These are phyloP conservation scores for Bujurquina vittata DNA, from an alignment of 2,113 vertebrate genomes.

Conservation along the genomic window DNA sequence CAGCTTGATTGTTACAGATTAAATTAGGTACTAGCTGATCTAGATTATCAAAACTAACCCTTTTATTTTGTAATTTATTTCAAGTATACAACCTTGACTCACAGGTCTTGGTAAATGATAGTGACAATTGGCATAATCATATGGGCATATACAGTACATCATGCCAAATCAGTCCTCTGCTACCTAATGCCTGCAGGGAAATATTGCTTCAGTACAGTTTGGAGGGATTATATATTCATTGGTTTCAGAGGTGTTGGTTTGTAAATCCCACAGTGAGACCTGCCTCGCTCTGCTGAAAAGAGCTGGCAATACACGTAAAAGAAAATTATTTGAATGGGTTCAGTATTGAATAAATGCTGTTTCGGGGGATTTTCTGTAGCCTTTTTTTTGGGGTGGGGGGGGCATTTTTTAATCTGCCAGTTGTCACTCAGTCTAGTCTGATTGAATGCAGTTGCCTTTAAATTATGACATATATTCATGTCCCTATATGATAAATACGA, in stretches of 20 bases:
- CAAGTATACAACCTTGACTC: not conserved
- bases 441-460: not conserved
- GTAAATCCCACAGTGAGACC: conserved; percentile 10
- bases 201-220: not conserved
- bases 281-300: conserved; percentile 3
- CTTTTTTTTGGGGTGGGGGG: no score
- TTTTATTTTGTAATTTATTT: not conserved
- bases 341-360: not conserved
- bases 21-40: not conserved
- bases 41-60: not conserved
- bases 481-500: not conserved
- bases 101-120: not conserved
- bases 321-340: conserved; percentile 9
- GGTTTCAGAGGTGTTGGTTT: conserved; percentile 1
- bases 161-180: not conserved
- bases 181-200: not conserved
- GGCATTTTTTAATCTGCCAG: not conserved
- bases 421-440: not conserved
- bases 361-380: not conserved
- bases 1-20: not conserved
- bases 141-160: not conserved
- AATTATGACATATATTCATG: not conserved
- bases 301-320: conserved; percentile 22
- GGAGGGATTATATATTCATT: conserved; percentile 13
- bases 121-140: not conserved